Conservation (phyloP, 92 coral and sea anemone genomes). For the Micromussa lordhowensis region DNA sequence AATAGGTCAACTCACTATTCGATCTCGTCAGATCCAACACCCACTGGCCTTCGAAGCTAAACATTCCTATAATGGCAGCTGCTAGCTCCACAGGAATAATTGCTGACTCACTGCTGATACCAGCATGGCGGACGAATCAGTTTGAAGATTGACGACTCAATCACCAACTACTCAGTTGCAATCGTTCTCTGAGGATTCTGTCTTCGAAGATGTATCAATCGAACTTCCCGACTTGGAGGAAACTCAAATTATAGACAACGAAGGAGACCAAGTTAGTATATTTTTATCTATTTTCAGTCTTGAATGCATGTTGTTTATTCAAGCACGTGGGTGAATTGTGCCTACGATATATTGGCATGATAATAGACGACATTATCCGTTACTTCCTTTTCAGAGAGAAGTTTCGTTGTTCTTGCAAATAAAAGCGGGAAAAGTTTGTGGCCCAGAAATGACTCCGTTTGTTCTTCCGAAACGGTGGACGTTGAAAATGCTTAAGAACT, state of each 20-base stretch:
- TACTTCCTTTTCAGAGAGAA: constrained; percentile 51
- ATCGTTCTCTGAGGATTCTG: not conserved
- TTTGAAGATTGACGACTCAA: not conserved
- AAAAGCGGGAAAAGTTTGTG: constrained; percentile 48
- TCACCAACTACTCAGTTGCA: not conserved
- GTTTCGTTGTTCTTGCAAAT: constrained; percentile 47
- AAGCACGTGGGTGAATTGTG: not conserved
- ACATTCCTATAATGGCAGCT: not conserved
- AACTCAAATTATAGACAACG: constrained; percentile 37
- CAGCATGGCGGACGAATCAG: constrained; percentile 21
- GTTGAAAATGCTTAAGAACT: constrained; percentile 21
- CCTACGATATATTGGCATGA: not conserved
- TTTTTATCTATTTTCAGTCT: too few species aligned
- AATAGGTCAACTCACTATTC: not conserved
- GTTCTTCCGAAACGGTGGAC: constrained; percentile 50
- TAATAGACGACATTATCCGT: not conserved
- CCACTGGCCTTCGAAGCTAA: constrained; percentile 9
- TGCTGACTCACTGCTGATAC: not conserved
- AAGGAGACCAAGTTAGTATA: constrained; percentile 33
- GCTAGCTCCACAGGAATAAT: not conserved
- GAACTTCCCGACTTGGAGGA: constrained; percentile 26
- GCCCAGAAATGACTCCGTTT: constrained; percentile 49
- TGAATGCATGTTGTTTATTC: too few species aligned
- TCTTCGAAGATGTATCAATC: not conserved
- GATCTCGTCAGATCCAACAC: not conserved